A percentile compares a stretch with the other conserved stretches of the same genome.
Evolutionary conservation across 2,888 invertebrate genomes (phyloP).

Genomic region (Chorisops tibialis): DNA sequence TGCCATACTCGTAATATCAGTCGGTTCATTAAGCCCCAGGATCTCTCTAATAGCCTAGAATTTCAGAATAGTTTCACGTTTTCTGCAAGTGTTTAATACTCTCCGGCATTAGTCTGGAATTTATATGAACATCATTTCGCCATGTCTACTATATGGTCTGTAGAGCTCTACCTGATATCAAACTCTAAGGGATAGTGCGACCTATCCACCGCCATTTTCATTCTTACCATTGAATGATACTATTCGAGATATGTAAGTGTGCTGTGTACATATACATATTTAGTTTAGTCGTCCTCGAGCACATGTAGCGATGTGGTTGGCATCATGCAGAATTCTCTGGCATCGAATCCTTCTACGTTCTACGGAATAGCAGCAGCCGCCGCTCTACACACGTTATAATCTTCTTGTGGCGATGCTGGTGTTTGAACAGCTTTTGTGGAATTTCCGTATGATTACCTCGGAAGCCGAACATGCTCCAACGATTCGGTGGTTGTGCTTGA

Average conservation of each 20-base stretch:
- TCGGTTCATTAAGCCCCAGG: too few species aligned
- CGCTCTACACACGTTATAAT: conserved; percentile 23
- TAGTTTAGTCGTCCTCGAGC: too few species aligned
- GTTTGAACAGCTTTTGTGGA: conserved; percentile 26
- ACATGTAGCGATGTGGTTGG: not conserved
- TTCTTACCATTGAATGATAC: conserved; percentile 16
- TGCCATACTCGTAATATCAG: too few species aligned
- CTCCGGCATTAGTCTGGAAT: conserved; percentile 23
- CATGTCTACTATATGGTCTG: not conserved
- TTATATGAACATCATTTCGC: conserved; percentile 17
- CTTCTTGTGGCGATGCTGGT: conserved; percentile 27
- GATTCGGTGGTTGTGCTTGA: conserved; percentile 17
- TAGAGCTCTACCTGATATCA: not conserved
- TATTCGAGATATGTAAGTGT: conserved; percentile 6
- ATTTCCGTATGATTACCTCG: conserved; percentile 27
- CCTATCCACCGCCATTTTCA: conserved; percentile 3
- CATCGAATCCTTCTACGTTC: too few species aligned
- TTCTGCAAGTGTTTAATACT: conserved; percentile 29
- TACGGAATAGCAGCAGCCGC: too few species aligned
- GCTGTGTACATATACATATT: too few species aligned
- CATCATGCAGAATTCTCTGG: too few species aligned
- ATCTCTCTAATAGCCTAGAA: conserved; percentile 25
- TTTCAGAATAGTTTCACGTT: conserved; percentile 29
- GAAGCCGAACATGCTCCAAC: not conserved
- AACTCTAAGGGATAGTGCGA: conserved; percentile 1